A percentile compares a stretch with the other conserved stretches of the same genome.
Evolutionary conservation across 2,888 invertebrate species (phyloP).

Genomic region (Drosophila colorata): DNA sequence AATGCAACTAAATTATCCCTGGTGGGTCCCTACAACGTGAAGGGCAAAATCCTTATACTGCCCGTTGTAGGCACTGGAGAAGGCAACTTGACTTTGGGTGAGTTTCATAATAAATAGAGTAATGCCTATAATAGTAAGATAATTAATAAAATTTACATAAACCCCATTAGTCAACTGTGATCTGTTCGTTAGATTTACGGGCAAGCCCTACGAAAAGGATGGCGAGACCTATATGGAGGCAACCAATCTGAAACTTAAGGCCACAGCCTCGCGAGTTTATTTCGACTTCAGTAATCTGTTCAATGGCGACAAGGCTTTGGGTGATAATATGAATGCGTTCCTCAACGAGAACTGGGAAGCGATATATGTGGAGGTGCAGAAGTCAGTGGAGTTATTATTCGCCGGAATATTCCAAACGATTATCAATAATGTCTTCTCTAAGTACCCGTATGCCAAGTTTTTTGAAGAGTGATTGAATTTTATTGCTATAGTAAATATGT

Average conservation of each 20-base stretch:
- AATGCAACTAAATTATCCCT: constrained; percentile 34
- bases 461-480: constrained; percentile 36
- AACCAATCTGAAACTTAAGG: constrained; percentile 55
- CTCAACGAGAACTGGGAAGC: constrained; percentile 86
- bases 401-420: constrained; percentile 77
- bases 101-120: background rate
- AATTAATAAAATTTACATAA: background rate
- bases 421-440: constrained; percentile 82
- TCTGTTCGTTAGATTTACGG: constrained; percentile 42
- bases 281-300: constrained; percentile 84
- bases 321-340: constrained; percentile 85
- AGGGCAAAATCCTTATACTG: constrained; percentile 83
- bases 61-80: constrained; percentile 82
- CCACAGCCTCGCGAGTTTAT: constrained; percentile 63
- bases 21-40: constrained; percentile 78
- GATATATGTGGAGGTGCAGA: constrained; percentile 52
- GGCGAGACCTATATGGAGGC: constrained; percentile 79
- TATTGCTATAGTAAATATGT: too few species aligned
- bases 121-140: background rate
- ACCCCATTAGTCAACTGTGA: constrained; percentile 12
- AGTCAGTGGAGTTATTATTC: constrained; percentile 69
- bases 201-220: constrained; percentile 64
- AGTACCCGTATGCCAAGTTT: constrained; percentile 66
- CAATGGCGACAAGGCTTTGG: constrained; percentile 85
- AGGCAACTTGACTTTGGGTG: constrained; percentile 75